Evolutionary conservation across 2,888 invertebrate genomes (phyloP).

Genomic region (Chironomus riparius): DNA sequence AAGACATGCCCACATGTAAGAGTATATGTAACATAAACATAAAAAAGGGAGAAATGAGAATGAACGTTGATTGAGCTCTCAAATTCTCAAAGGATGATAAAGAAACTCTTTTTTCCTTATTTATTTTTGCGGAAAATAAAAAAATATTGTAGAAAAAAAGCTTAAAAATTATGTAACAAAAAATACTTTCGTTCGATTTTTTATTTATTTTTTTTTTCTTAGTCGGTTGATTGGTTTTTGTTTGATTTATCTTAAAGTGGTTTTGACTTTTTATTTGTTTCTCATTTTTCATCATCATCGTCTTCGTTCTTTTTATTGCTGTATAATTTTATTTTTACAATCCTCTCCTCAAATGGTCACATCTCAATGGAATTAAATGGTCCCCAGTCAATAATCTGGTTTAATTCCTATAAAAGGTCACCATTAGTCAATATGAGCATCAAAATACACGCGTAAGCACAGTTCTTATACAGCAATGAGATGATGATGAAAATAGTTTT

Average conservation of each 20-base stretch:
- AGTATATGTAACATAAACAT: too few species aligned
- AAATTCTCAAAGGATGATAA: too few species aligned
- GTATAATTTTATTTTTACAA: neutral
- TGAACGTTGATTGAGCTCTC: too few species aligned
- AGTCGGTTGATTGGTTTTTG: neutral
- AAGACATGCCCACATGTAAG: too few species aligned
- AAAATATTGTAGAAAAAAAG: neutral
- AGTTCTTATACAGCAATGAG: neutral
- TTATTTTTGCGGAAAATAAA: neutral
- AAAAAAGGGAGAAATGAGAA: too few species aligned
- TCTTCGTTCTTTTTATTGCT: neutral
- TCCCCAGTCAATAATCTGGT: slow-evolving; percentile 3
- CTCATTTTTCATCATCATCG: too few species aligned
- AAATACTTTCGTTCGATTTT: slow-evolving; percentile 3
- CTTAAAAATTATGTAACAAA: slow-evolving; percentile 24
- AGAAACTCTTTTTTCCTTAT: neutral
- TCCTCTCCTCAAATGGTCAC: neutral
- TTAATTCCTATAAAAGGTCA: slow-evolving; percentile 1
- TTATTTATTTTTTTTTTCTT: neutral
- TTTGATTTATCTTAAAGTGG: neutral
- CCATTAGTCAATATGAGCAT: neutral
- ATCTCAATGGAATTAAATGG: slow-evolving; percentile 21
- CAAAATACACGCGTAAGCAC: neutral
- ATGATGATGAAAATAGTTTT: neutral
- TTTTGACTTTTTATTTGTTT: neutral